Base-by-base conservation (phyloP, 2,113 vertebrate species). In the Apodemus speciosus region DNA sequence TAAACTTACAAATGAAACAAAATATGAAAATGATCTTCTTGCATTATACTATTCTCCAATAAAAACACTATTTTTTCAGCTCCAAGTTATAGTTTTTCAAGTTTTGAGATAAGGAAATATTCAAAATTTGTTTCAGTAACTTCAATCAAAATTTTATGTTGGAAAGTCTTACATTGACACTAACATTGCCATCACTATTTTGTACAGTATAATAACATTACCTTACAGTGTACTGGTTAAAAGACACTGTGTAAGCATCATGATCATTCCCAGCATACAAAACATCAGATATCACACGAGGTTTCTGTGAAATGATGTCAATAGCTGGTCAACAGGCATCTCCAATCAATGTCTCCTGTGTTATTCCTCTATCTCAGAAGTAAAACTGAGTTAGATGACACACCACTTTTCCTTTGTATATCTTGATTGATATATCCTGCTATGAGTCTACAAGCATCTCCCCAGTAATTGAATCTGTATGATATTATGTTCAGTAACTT, bases 321-420 rank as follows among this genome's bases (percentile, higher is more conserved):
- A 27, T 83, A 38, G 30, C 30, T 25, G 64, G 49, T 84, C 53
- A 69, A 35, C n/a, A 64, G 38, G 68, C 35, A 38, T 90, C 27
- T 38, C 15, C 23, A 85, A 85, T 79, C 49, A 77, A 1, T 49
- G 15, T 88, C 85, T 77, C 27, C 4, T 30, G 73, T 35, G 27
- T 84, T 73, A 38, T 73, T 56, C 71, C 46, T 51, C 27, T 85
- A n/a, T 25, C 84, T 85, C 43, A 68, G 60, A 79, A 80, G 6
- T 71, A 90, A 94, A 35, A 93, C 72, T 95, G 16, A 23, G 10
- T 75, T 75, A 60, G 23, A 88, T 76, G 95, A 84, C 30, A 90
- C 18, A 69, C 10, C 56, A 49, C 2, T 56, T 80, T 80, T 51
- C 69, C 32, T 88, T 5, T 49, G 7, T 66, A 40, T 76, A 60